phyloP scores from a whole-genome alignment of 2,797 vertebrate genomes.

The Sylvilagus floridanus region DNA sequence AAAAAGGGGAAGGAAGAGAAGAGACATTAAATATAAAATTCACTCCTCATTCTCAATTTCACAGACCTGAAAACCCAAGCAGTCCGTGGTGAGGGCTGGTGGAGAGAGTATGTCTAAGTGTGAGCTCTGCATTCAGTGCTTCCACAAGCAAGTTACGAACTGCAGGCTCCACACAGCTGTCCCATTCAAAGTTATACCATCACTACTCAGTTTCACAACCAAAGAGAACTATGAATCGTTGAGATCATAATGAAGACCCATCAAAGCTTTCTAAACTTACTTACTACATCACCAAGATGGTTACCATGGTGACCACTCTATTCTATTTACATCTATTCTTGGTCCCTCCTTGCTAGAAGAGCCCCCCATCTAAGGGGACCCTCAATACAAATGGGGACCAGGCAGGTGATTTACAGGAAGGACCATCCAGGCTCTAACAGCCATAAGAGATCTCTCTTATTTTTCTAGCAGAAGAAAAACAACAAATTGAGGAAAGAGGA shows the following conservation, averaged over 20 bases:
- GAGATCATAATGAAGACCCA: not conserved
- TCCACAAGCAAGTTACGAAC: not conserved
- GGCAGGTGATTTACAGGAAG: not conserved
- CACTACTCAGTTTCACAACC: not conserved
- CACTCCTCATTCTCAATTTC: slow-evolving; percentile 48
- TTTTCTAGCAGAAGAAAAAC: not conserved
- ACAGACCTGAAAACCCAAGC: not conserved
- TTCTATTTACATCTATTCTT: not conserved
- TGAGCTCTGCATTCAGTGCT: not conserved
- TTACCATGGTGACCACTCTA: not conserved
- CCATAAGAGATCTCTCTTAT: not conserved
- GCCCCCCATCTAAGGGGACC: not conserved
- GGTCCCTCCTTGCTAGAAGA: not conserved
- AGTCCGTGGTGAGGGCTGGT: not conserved
- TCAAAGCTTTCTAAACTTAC: slow-evolving; percentile 8
- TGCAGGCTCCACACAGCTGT: not conserved
- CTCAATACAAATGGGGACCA: not conserved
- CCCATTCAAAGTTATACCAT: not conserved
- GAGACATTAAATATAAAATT: slow-evolving; percentile 65
- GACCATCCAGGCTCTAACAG: not conserved
- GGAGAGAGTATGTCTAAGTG: not conserved
- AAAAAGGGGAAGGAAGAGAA: slow-evolving; percentile 67
- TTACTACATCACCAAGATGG: not conserved
- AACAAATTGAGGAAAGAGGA: not conserved
- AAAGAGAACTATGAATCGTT: not conserved